Conservation (phyloP, 2,888 invertebrate genomes). For the Rhagonycha lutea region DNA sequence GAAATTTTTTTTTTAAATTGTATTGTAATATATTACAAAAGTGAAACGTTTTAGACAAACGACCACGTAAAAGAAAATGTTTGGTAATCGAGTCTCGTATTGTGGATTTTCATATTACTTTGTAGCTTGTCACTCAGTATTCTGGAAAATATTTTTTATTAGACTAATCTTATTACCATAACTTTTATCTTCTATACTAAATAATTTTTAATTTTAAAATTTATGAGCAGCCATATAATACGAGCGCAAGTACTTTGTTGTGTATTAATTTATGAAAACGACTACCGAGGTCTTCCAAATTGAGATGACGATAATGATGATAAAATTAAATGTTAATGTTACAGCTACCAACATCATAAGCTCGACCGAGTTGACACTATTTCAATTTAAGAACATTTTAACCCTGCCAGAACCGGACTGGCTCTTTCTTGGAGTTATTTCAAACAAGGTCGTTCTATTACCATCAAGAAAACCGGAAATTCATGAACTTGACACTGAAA, state of each 20-base stretch:
- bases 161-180: background rate
- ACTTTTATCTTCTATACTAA: background rate
- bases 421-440: background rate
- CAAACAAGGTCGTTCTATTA: background rate
- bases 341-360: background rate
- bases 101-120: slow-evolving; percentile 1
- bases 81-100: slow-evolving; percentile 1
- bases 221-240: background rate
- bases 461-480: background rate
- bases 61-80: background rate
- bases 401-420: background rate
- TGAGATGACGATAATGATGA: background rate
- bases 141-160: background rate
- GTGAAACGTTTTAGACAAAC: background rate
- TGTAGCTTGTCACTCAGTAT: slow-evolving; percentile 1
- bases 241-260: background rate
- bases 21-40: background rate
- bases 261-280: background rate
- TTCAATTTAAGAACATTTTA: background rate
- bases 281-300: background rate
- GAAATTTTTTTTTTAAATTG: background rate
- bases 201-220: background rate
- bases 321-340: background rate
- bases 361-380: background rate
- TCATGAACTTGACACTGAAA: background rate